Evolutionary conservation across 2,113 vertebrate genomes (phyloP).

Genomic region (Oryctolagus cuniculus): DNA sequence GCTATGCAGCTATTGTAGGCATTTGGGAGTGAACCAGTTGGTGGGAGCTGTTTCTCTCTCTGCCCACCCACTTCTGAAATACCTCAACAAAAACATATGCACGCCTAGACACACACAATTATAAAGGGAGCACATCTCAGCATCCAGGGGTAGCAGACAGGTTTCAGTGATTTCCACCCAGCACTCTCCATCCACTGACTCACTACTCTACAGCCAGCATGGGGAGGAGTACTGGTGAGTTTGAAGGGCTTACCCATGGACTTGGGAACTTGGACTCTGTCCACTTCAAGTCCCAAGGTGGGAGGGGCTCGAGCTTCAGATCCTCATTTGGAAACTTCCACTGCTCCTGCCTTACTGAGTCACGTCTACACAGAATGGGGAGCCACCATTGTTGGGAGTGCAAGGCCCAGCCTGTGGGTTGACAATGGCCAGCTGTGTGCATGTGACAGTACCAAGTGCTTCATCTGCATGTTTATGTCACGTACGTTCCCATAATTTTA

Average conservation of each 20-base stretch:
- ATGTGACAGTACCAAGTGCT: neutral
- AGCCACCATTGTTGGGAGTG: neutral
- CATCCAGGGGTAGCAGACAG: neutral
- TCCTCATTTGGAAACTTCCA: neutral
- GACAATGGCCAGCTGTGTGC: neutral
- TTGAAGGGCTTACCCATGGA: neutral
- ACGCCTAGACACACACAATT: too few species aligned
- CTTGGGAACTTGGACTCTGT: neutral
- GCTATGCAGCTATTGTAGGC: too few species aligned
- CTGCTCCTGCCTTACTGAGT: neutral
- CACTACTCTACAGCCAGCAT: neutral
- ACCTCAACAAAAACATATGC: too few species aligned
- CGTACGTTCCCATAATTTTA: neutral
- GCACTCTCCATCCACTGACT: neutral
- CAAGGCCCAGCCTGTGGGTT: neutral
- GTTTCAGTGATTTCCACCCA: neutral
- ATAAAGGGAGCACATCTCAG: neutral
- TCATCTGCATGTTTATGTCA: neutral
- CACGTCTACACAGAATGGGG: neutral
- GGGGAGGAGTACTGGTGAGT: neutral
- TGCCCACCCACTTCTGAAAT: too few species aligned
- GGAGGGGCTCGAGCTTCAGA: neutral
- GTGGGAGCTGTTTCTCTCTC: too few species aligned
- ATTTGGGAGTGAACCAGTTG: too few species aligned
- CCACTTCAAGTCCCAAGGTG: neutral